Evolutionary conservation across 2,113 vertebrate genomes (phyloP).

Genomic region (Ageneiosus marmoratus): DNA sequence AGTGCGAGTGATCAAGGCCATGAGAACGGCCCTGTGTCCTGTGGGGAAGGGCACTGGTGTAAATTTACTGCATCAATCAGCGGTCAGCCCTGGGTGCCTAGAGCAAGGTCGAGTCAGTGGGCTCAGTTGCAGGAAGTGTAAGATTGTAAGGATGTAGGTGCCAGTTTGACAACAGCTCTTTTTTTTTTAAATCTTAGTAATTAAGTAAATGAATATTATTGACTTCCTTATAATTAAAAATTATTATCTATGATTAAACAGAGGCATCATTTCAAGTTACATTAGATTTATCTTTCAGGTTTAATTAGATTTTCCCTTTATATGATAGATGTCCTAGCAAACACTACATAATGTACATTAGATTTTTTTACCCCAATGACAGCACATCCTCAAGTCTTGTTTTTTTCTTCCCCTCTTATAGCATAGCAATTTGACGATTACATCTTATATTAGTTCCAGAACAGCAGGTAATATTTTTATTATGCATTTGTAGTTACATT

Average conservation of each 20-base stretch:
- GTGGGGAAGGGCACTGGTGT: slow-evolving; percentile 38
- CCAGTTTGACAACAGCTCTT: background rate
- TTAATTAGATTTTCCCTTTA: background rate
- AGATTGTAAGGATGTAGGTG: background rate
- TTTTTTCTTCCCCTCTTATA: background rate
- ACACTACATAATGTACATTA: background rate
- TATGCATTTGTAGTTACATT: background rate
- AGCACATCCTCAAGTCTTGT: background rate
- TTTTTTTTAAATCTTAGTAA: background rate
- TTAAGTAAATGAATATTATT: background rate
- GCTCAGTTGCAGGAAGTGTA: slow-evolving; percentile 13
- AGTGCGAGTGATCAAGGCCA: slow-evolving; percentile 55
- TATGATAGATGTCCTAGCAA: background rate
- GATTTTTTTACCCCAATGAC: background rate
- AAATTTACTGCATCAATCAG: slow-evolving; percentile 49
- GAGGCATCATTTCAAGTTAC: no score
- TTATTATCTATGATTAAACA: background rate
- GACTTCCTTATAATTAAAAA: background rate
- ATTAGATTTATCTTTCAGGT: background rate
- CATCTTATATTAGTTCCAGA: background rate
- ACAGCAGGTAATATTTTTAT: background rate
- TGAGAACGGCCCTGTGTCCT: slow-evolving; percentile 20
- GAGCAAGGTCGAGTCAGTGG: slow-evolving; percentile 43
- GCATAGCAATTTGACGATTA: background rate
- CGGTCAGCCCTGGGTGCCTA: slow-evolving; percentile 27